A percentile compares a stretch with the other conserved stretches of the same genome.
phyloP scores from a whole-genome alignment of 2,113 vertebrate species.

The Osmerus mordax region DNA sequence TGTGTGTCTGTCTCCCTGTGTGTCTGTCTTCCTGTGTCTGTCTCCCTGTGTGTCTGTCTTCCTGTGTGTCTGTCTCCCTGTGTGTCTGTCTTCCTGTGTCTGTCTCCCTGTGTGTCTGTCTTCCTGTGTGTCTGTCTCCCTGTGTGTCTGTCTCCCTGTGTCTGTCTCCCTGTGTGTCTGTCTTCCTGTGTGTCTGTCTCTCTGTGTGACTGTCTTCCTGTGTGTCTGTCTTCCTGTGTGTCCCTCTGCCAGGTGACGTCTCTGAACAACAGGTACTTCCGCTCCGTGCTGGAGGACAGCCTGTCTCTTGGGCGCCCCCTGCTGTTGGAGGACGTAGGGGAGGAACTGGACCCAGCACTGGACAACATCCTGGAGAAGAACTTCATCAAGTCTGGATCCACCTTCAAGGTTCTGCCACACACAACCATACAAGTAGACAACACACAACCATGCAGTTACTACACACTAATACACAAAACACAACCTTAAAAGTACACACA shows the following conservation, averaged over 20 bases:
- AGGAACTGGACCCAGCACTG: slow-evolving; percentile 81
- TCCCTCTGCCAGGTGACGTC: slow-evolving; percentile 70
- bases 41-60: no score
- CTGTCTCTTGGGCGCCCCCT: slow-evolving; percentile 79
- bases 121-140: no score
- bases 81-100: no score
- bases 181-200: no score
- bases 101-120: no score
- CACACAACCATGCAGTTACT: not conserved
- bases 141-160: no score
- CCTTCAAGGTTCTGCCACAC: slow-evolving; percentile 67
- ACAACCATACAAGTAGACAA: not conserved
- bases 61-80: no score
- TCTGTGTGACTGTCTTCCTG: not conserved
- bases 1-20: no score
- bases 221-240: slow-evolving; percentile 5
- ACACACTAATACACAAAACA: no score
- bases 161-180: no score
- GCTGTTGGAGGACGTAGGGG: slow-evolving; percentile 81
- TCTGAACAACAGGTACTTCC: slow-evolving; percentile 82
- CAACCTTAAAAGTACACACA: no score
- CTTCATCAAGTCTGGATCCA: slow-evolving; percentile 82
- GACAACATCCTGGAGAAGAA: slow-evolving; percentile 86
- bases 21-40: no score
- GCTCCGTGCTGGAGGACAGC: slow-evolving; percentile 76